These are phyloP conservation scores for Penaeus monodon DNA, from an alignment of 2,888 invertebrate genomes.

Conservation along the genomic window DNA sequence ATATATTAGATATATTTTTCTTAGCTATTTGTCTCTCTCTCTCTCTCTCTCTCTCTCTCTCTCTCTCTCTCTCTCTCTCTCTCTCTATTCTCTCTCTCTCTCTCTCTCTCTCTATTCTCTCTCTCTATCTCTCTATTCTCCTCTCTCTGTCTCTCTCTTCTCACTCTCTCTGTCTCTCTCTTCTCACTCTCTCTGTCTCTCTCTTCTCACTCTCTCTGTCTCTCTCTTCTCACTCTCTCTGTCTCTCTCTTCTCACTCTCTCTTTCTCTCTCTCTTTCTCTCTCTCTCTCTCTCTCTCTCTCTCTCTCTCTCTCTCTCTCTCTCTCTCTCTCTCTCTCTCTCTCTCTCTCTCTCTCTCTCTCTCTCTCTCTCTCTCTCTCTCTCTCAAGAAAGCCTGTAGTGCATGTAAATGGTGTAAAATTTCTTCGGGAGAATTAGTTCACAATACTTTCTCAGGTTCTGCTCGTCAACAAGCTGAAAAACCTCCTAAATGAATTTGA, in stretches of 20 bases:
- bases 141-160: background rate
- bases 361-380: background rate
- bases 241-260: constrained; percentile 18
- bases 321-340: constrained; percentile 16
- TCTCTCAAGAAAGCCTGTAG: too few species aligned
- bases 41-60: constrained; percentile 21
- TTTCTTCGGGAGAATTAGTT: background rate
- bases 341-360: background rate
- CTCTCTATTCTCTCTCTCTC: background rate
- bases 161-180: background rate
- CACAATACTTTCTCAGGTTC: constrained; percentile 71
- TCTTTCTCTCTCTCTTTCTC: constrained; percentile 17
- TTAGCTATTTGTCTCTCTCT: background rate
- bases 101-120: background rate
- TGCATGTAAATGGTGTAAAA: background rate
- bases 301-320: constrained; percentile 21
- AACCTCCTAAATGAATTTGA: constrained; percentile 83
- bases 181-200: background rate
- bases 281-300: constrained; percentile 4
- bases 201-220: background rate
- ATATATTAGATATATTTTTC: background rate
- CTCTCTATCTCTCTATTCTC: too few species aligned
- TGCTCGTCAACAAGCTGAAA: constrained; percentile 81
- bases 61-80: constrained; percentile 17
- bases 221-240: background rate